These are phyloP conservation scores for Drosophila eugracilis DNA, from an alignment of 1,140 invertebrate species.

Conservation along the genomic window DNA sequence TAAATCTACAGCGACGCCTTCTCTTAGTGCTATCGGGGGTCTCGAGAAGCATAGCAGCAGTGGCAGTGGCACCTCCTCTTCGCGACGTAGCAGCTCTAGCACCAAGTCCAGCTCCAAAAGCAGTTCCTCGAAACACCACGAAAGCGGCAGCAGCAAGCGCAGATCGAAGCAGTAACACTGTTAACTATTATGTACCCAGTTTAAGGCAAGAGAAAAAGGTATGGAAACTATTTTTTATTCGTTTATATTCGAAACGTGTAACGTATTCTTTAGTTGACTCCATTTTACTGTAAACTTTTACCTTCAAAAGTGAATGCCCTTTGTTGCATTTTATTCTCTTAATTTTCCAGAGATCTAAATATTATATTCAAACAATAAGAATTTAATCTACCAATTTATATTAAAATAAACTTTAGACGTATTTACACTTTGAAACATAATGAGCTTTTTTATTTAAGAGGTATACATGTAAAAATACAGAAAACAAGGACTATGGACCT, in stretches of 20 bases:
- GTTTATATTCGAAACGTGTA: no score
- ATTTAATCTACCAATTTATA: no score
- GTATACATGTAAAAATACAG: conserved; percentile 7
- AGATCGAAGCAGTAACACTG: conserved; percentile 60
- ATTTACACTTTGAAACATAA: conserved; percentile 10
- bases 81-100: conserved; percentile 57
- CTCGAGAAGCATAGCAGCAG: conserved; percentile 59
- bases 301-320: no score
- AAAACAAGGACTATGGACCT: conserved; percentile 5
- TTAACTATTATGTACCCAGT: background rate
- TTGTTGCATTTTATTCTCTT: no score
- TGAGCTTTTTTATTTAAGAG: conserved; percentile 21
- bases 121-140: conserved; percentile 69
- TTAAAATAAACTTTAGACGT: background rate
- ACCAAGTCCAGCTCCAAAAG: conserved; percentile 63
- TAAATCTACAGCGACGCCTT: conserved; percentile 36
- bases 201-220: no score
- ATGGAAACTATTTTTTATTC: no score
- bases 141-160: conserved; percentile 72
- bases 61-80: conserved; percentile 54
- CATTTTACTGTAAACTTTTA: no score
- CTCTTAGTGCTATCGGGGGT: conserved; percentile 49
- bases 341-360: no score
- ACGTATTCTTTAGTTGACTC: no score
- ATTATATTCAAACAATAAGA: no score